phyloP scores from a whole-genome alignment of 2,888 invertebrate genomes.

The Xylota sylvarum region DNA sequence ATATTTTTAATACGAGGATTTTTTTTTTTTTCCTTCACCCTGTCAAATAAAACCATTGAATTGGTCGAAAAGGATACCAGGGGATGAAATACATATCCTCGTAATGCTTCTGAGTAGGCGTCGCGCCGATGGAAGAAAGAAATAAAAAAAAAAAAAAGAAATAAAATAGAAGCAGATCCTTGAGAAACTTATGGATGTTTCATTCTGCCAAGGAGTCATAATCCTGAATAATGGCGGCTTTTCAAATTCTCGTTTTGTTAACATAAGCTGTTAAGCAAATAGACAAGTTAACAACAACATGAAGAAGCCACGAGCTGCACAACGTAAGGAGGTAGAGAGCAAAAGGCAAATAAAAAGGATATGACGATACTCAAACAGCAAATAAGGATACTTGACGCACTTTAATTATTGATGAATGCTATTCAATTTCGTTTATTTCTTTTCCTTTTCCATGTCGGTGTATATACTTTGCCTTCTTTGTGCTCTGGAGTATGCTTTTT shows the following conservation, averaged over 20 bases:
- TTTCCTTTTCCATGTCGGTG: slow-evolving; percentile 7
- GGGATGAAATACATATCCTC: background rate
- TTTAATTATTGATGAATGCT: slow-evolving; percentile 75
- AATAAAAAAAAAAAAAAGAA: slow-evolving; percentile 15
- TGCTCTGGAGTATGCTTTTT: slow-evolving; percentile 2
- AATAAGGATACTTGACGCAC: slow-evolving; percentile 71
- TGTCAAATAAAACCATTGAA: slow-evolving; percentile 46
- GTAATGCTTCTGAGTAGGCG: slow-evolving; percentile 46
- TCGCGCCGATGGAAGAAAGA: slow-evolving; percentile 20
- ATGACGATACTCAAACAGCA: slow-evolving; percentile 65
- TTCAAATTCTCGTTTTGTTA: slow-evolving; percentile 77
- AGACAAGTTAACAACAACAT: slow-evolving; percentile 76
- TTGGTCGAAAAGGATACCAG: slow-evolving; percentile 32
- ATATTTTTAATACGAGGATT: slow-evolving; percentile 58
- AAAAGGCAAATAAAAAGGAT: slow-evolving; percentile 63
- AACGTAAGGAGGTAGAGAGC: background rate
- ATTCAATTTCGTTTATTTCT: slow-evolving; percentile 58
- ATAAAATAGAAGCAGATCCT: slow-evolving; percentile 58
- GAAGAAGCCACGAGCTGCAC: slow-evolving; percentile 27
- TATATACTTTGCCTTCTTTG: background rate
- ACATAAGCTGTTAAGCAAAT: slow-evolving; percentile 75
- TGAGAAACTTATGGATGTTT: slow-evolving; percentile 73
- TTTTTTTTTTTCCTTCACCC: slow-evolving; percentile 4
- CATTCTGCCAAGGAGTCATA: slow-evolving; percentile 72
- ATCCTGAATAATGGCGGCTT: slow-evolving; percentile 76